These are phyloP conservation scores for Coilia nasus DNA, from an alignment of 2,797 vertebrate genomes.

Conservation along the genomic window DNA sequence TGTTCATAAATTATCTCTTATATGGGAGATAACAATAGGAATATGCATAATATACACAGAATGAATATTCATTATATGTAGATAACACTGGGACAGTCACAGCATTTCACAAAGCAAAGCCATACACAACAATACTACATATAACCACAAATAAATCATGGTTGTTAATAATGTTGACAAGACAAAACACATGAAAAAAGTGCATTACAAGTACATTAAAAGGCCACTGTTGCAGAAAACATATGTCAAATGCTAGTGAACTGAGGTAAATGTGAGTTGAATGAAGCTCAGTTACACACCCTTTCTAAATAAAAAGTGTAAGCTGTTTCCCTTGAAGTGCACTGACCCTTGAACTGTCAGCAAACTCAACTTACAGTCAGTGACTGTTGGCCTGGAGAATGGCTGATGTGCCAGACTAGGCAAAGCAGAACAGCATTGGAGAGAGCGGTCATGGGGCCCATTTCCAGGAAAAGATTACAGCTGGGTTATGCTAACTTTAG, in stretches of 20 bases:
- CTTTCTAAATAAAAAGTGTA: neutral
- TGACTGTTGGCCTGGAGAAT: neutral
- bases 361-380: neutral
- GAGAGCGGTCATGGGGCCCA: neutral
- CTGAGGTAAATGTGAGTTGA: neutral
- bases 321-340: no score
- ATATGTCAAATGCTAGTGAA: neutral
- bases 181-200: neutral
- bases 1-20: neutral
- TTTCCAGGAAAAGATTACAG: neutral
- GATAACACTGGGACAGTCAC: neutral
- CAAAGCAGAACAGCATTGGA: neutral
- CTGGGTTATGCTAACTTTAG: neutral
- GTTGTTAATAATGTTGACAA: neutral
- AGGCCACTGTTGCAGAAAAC: neutral
- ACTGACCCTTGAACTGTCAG: neutral
- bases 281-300: neutral
- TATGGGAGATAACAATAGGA: neutral
- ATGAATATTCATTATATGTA: neutral
- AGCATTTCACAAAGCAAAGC: neutral
- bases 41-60: neutral
- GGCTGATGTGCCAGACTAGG: neutral
- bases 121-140: neutral
- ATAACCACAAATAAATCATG: neutral
- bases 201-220: neutral